Evolutionary conservation across 2,797 vertebrate genomes (phyloP), one percentile per base, ranked within the genome.

Genomic region (Delichon dasypus): DNA sequence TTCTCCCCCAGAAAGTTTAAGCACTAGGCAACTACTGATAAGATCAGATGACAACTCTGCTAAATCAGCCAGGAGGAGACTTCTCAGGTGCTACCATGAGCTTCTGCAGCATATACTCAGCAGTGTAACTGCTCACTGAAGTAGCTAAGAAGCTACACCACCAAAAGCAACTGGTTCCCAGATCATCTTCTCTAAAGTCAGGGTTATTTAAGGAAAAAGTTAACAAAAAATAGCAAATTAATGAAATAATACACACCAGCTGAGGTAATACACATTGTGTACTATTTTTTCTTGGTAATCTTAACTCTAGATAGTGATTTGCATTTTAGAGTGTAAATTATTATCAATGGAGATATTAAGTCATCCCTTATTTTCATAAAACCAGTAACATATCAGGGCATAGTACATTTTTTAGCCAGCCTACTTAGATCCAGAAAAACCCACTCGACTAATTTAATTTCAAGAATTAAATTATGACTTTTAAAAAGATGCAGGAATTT

Each of bases 51-150:
- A n/a, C 18, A 86, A 14, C 36, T 78, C 38, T 61, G 34, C 27
- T 67, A 47, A 13, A 78, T 76, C 50, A 85, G 21, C 36, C 74
- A 85, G 36, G 22, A 79, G 79, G 48, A 71, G 36, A 75, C 27
- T 78, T 72, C 25, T 40, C 36, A 32, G 40, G 40, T 3, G 7
- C 29, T 51, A 51, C 34, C 26, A 38, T 4, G 40, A 89, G 27
- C 30, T 78, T 42, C n/a, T 36, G 42, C 54, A 75, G 44, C n/a
- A 38, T 5, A 30, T 6, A 40, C 11, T 44, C 50, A 34, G 11
- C 3, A 3, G 29, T 0, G 0, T 10, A 47, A 38, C 27, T 65
- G 32, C 6, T 34, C 58, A 78, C 13, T 27, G 10, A 61, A 54
- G 15, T 1, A 73, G 25, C 22, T 58, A 72, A 57, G 47, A 71